Evolutionary conservation across 2,888 invertebrate genomes (phyloP), one percentile per base, ranked within the genome.

Genomic region (Aphelenchoides bicaudatus): DNA sequence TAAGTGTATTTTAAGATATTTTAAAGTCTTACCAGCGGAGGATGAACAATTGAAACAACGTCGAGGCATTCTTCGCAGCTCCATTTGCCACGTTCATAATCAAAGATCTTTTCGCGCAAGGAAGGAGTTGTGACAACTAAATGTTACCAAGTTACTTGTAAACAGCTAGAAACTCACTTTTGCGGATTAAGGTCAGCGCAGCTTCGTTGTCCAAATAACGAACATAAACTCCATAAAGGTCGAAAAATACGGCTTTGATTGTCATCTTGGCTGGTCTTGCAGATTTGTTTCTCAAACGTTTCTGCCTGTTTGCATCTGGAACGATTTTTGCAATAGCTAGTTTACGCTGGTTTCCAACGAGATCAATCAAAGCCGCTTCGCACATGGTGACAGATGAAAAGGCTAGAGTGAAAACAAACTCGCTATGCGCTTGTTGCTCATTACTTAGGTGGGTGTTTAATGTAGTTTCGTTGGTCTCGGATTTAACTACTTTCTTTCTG

Each of bases 181-280:
- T 43, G 23, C 43, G 43, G 25, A 43, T 43, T 25, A 43, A 43
- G 6, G 16, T 25, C 43, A 43, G 25, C 43, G 43, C 16, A 8
- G 21, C 6, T n/a, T 43, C 25, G 43, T 43, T 43, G 43, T 43
- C 43, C 8, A 43, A n/a, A 25, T 43, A 43, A 25, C 43, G 43
- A 6, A 43, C n/a, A 25, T 43, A 43, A 25, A 43, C 43, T 10
- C 43, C 43, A 25, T 43, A 43, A 25, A 43, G 43, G n/a, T 43
- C 43, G 43, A 43, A 43, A 25, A 43, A 43, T 19, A 43, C 43
- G 16, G 43, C 43, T n/a, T 43, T 43, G 43, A 43, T 43, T n/a
- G 43, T 19, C 43, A 43, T 43, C 23, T 34, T 16, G 34, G 16
- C 16, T 34, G 13, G 34, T 13, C 13, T 16, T 34, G 13, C 16